Evolutionary conservation across 2,797 vertebrate species (phyloP).

Genomic region (Bucorvus abyssinicus): DNA sequence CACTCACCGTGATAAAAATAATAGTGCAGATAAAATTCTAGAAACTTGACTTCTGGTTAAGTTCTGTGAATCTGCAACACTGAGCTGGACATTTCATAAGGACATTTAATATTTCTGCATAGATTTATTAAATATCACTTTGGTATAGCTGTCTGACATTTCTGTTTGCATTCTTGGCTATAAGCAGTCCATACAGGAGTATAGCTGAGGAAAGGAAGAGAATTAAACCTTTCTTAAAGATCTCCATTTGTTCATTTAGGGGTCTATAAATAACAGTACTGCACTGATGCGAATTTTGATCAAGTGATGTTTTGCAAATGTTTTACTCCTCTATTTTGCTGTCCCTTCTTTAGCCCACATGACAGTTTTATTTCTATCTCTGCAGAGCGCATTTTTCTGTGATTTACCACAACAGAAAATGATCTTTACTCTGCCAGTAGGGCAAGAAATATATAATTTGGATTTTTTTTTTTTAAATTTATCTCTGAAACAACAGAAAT

Average conservation of each 20-base stretch:
- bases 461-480: accelerated
- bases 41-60: background rate
- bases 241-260: background rate
- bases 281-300: background rate
- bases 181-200: background rate
- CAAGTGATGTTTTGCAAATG: background rate
- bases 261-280: background rate
- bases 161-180: background rate
- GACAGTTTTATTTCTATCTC: background rate
- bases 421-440: background rate
- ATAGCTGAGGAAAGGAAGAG: background rate
- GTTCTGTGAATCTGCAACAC: background rate
- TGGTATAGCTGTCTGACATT: background rate
- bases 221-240: background rate
- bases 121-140: background rate
- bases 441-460: background rate
- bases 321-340: background rate
- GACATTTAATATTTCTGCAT: background rate
- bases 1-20: background rate
- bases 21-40: background rate
- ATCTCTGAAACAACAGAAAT: background rate
- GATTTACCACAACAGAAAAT: background rate
- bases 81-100: background rate
- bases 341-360: background rate
- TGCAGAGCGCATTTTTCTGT: background rate